Evolutionary conservation across 2,113 vertebrate genomes (phyloP).

Genomic region (Dipodomys stephensi): DNA sequence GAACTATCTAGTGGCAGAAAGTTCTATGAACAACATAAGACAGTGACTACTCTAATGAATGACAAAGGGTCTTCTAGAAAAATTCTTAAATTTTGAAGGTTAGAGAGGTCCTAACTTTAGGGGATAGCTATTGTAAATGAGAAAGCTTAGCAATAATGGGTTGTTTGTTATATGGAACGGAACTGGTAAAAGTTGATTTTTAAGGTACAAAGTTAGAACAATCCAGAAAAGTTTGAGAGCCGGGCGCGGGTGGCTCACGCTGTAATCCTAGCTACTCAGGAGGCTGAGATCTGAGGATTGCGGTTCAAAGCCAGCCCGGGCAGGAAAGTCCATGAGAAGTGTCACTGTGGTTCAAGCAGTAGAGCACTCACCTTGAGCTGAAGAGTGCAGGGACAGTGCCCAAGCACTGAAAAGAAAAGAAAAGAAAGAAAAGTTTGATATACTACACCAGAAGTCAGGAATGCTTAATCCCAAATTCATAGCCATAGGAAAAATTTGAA

Average conservation of each 20-base stretch:
- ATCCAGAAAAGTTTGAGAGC: background rate
- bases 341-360: no score
- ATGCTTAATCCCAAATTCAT: background rate
- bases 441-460: background rate
- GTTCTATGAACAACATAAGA: background rate
- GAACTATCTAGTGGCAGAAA: background rate
- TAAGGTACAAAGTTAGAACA: background rate
- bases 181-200: background rate
- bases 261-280: no score
- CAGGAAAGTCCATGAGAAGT: no score
- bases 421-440: background rate
- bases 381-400: no score
- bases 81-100: background rate
- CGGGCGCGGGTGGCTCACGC: no score
- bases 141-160: background rate
- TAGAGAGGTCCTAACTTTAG: background rate
- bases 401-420: no score
- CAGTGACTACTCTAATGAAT: background rate
- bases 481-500: background rate
- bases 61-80: background rate
- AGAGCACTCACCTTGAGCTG: no score
- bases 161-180: background rate
- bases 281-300: no score
- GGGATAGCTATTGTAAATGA: background rate
- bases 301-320: no score